Evolutionary conservation across 2,113 vertebrate genomes (phyloP).

Genomic region (Leiothrix lutea): DNA sequence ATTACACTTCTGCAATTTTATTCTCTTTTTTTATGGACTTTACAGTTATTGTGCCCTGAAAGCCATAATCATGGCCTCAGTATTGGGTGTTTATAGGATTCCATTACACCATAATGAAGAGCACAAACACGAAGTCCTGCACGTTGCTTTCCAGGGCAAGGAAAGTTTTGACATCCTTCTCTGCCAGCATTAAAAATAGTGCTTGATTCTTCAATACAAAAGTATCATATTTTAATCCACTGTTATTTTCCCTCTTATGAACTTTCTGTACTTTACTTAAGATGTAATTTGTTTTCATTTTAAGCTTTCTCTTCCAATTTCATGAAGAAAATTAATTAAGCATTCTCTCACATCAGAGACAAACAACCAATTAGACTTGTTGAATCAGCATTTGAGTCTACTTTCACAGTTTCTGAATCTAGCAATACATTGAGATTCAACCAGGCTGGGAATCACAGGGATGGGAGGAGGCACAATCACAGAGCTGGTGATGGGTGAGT

Average conservation of each 20-base stretch:
- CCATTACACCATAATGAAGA: background rate
- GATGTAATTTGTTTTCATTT: background rate
- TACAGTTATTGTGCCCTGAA: background rate
- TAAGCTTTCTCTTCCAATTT: background rate
- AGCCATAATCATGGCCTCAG: background rate
- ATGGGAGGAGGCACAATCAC: background rate
- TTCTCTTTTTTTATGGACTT: conserved; percentile 30
- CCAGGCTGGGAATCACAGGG: background rate
- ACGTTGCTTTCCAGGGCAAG: background rate
- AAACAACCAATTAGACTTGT: background rate
- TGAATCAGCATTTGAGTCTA: background rate
- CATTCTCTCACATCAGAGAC: background rate
- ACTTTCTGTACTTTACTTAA: background rate
- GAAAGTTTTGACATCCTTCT: background rate
- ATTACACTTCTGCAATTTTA: conserved; percentile 27
- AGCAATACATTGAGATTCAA: background rate
- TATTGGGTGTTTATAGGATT: background rate
- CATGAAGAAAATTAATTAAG: background rate
- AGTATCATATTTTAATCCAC: background rate
- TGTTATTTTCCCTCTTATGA: background rate
- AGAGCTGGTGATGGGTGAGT: background rate
- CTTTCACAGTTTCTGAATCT: background rate
- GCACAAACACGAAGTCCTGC: background rate
- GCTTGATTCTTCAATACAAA: background rate
- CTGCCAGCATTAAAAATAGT: background rate